Percentiles rank a stretch among this genome's conserved stretches.
Conservation (phyloP, 2,113 vertebrate genomes). For the Aegithalos caudatus region DNA sequence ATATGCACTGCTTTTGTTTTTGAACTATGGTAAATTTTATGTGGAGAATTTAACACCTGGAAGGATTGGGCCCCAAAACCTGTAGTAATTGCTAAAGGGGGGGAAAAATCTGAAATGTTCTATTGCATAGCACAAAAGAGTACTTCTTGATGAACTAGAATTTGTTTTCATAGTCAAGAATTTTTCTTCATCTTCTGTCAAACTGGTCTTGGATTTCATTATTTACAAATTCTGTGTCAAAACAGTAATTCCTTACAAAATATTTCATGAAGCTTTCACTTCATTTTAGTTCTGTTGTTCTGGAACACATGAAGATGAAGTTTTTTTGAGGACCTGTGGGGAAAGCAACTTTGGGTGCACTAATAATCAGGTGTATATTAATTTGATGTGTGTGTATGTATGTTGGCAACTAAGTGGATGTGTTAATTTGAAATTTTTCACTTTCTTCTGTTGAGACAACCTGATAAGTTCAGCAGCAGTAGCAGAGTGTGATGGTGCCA, state of each 20-base stretch:
- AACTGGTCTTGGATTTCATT: not conserved
- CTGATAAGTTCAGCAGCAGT: not conserved
- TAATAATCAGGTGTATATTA: not conserved
- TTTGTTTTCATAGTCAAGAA: not conserved
- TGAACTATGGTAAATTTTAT: not conserved
- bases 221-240: not conserved
- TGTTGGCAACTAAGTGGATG: not conserved
- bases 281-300: not conserved
- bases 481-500: not conserved
- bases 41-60: not conserved
- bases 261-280: not conserved
- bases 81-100: not conserved
- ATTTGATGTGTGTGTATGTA: not conserved
- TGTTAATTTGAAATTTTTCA: not conserved
- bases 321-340: not conserved
- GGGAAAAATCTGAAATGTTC: not conserved
- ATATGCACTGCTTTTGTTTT: conserved; percentile 9
- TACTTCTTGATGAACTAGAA: not conserved
- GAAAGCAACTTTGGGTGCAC: not conserved
- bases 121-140: not conserved
- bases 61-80: not conserved
- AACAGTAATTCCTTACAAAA: not conserved
- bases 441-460: not conserved
- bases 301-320: not conserved
- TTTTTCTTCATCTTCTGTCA: not conserved